A percentile compares a stretch with the other conserved stretches of the same genome.
Evolutionary conservation across 2,888 invertebrate genomes (phyloP).

Genomic region (Drymonia ruficornis): DNA sequence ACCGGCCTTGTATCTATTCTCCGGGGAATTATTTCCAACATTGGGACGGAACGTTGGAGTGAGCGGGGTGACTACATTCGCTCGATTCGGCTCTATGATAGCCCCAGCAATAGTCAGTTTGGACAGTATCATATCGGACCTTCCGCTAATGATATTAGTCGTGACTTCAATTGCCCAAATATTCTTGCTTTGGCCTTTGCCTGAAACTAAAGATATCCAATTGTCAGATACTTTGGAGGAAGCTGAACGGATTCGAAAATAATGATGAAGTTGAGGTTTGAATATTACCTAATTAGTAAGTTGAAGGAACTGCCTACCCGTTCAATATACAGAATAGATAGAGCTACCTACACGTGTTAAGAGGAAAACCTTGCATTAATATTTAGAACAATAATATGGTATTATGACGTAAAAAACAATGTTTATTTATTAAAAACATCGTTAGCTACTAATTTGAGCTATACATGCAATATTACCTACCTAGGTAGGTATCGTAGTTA

Average conservation of each 20-base stretch:
- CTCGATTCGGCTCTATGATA: slow-evolving; percentile 91
- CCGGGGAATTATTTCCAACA: slow-evolving; percentile 92
- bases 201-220: slow-evolving; percentile 72
- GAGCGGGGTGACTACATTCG: slow-evolving; percentile 90
- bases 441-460: no score
- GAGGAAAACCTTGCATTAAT: not conserved
- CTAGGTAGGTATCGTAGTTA: not conserved
- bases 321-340: no score
- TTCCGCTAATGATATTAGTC: slow-evolving; percentile 63
- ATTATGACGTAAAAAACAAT: not conserved
- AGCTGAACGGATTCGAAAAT: slow-evolving; percentile 56
- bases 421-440: not conserved
- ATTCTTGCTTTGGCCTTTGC: slow-evolving; percentile 64
- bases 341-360: not conserved
- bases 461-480: not conserved
- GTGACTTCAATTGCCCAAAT: slow-evolving; percentile 60
- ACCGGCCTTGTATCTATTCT: slow-evolving; percentile 88
- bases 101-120: slow-evolving; percentile 68
- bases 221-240: slow-evolving; percentile 83
- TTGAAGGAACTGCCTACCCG: no score
- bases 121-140: slow-evolving; percentile 49
- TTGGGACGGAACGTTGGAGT: slow-evolving; percentile 90
- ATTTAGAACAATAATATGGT: not conserved
- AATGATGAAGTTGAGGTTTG: no score
- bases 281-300: not conserved